phyloP scores from a whole-genome alignment of 2,113 vertebrate species.

The Orycteropus afer region DNA sequence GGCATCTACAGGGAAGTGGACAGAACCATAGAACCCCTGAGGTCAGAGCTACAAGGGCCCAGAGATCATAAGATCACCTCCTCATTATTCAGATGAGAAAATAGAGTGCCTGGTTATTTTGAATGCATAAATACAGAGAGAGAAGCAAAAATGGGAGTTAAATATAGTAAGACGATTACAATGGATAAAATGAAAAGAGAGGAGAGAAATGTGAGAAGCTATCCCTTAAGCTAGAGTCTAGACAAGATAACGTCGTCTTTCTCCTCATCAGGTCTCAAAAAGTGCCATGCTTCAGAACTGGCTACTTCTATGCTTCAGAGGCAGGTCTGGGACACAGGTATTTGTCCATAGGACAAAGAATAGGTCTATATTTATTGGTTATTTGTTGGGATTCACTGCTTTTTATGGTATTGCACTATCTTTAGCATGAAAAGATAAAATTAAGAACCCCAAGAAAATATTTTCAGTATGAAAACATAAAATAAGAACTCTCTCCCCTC shows the following conservation, averaged over 20 bases:
- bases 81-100: conserved; percentile 21
- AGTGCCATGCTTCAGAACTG: background rate
- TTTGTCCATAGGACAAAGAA: background rate
- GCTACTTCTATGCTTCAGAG: background rate
- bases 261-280: background rate
- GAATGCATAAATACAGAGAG: background rate
- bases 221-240: conserved; percentile 61
- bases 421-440: background rate
- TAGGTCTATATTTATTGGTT: background rate
- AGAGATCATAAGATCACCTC: background rate
- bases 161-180: conserved; percentile 55
- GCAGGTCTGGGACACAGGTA: background rate
- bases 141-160: conserved; percentile 45
- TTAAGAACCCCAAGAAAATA: background rate
- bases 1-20: background rate
- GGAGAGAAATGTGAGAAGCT: conserved; percentile 56
- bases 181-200: conserved; percentile 50
- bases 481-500: background rate
- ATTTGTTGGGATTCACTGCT: background rate
- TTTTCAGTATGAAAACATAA: background rate
- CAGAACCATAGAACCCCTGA: background rate
- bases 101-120: background rate
- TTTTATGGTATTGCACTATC: background rate
- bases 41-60: background rate
- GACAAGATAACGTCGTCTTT: conserved; percentile 48